A percentile compares a stretch with the other conserved stretches of the same genome.
Conservation (phyloP, 1,140 invertebrate genomes). For the Drosophila seguyi region DNA sequence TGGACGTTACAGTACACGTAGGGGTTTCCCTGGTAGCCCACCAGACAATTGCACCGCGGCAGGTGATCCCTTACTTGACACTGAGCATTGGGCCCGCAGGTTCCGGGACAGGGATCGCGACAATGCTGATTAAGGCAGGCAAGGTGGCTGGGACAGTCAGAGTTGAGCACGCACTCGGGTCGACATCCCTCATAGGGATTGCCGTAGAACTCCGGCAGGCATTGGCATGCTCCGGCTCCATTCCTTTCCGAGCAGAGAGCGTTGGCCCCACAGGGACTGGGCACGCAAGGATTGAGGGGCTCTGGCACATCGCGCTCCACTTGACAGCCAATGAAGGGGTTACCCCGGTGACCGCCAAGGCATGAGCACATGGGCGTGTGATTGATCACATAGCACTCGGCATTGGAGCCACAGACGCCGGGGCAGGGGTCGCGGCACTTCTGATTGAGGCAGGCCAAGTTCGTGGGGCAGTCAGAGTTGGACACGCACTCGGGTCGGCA, state of each 20-base stretch:
- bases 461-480: constrained; percentile 87
- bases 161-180: constrained; percentile 91
- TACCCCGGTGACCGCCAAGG: constrained; percentile 88
- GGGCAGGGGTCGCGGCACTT: constrained; percentile 88
- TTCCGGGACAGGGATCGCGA: constrained; percentile 90
- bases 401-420: constrained; percentile 88
- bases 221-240: constrained; percentile 89
- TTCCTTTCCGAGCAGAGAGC: constrained; percentile 88
- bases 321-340: constrained; percentile 89
- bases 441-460: constrained; percentile 86
- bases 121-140: constrained; percentile 91
- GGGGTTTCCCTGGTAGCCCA: constrained; percentile 90
- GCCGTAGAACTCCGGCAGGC: constrained; percentile 89
- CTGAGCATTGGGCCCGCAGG: constrained; percentile 90
- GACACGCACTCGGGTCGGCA: constrained; percentile 88
- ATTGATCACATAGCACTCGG: constrained; percentile 89
- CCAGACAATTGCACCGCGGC: constrained; percentile 89
- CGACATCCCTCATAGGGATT: constrained; percentile 91
- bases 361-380: constrained; percentile 89
- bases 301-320: constrained; percentile 76
- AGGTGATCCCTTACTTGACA: constrained; percentile 91
- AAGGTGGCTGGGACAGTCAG: constrained; percentile 89
- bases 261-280: constrained; percentile 88
- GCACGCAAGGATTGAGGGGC: constrained; percentile 86
- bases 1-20: constrained; percentile 87